phyloP scores from a whole-genome alignment of 1,140 invertebrate species.

The Ctenoplectra terminalis region DNA sequence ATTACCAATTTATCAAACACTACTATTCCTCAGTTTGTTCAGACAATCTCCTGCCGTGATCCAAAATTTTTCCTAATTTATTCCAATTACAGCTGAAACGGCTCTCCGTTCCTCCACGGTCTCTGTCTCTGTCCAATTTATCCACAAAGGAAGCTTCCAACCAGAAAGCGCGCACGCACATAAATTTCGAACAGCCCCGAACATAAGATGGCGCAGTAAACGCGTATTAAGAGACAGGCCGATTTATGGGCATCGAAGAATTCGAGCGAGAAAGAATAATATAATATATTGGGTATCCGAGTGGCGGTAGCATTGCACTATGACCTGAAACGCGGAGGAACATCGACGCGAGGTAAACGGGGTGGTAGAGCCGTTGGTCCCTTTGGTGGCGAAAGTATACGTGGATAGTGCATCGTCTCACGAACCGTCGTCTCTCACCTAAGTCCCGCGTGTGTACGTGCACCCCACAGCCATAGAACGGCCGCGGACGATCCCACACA shows the following conservation, averaged over 20 bases:
- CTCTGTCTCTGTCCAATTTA: too few species aligned
- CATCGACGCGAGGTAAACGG: slow-evolving; percentile 46
- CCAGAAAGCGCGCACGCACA: too few species aligned
- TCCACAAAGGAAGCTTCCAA: too few species aligned
- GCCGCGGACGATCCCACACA: slow-evolving; percentile 79
- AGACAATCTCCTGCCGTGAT: too few species aligned
- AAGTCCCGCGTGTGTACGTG: slow-evolving; percentile 14
- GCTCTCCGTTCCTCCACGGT: too few species aligned
- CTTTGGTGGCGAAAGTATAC: slow-evolving; percentile 49
- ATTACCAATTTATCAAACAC: too few species aligned
- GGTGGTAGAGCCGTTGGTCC: slow-evolving; percentile 25
- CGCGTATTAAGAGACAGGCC: not conserved
- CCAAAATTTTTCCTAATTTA: too few species aligned
- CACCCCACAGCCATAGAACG: slow-evolving; percentile 56
- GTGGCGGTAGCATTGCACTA: not conserved
- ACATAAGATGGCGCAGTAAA: not conserved
- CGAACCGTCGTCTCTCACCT: slow-evolving; percentile 47
- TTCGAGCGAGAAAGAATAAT: slow-evolving; percentile 15
- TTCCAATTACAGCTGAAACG: too few species aligned
- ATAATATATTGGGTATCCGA: slow-evolving; percentile 12
- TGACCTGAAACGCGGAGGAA: not conserved
- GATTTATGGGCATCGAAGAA: slow-evolving; percentile 23
- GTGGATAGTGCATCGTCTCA: slow-evolving; percentile 55
- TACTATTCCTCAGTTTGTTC: too few species aligned
- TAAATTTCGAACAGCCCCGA: not conserved